Evolutionary conservation across 1,140 invertebrate species (phyloP), one percentile per base, ranked within the genome.

Genomic region (Papilio helenus): DNA sequence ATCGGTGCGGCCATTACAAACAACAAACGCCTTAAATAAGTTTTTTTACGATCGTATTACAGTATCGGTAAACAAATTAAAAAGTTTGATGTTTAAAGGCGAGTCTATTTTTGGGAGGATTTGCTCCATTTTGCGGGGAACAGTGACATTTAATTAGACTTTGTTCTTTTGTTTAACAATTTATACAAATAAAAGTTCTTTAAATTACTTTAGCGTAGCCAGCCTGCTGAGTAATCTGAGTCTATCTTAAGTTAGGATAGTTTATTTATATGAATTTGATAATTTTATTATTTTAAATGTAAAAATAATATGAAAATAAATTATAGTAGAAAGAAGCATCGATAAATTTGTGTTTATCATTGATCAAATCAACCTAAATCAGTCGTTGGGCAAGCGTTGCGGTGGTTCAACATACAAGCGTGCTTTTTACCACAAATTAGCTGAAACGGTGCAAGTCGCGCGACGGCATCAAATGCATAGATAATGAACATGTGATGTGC

Each of bases 101-200:
- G 58, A 29, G 12, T 8, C 26, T 29, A 34, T 29, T 58, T 29
- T 68, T 29, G 23, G 26, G 61, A 68, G 61, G 14, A 68, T 68
- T 16, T 29, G 26, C 23, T 34, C 12, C 12, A 29, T 12, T 14
- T 29, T 61, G 20, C 23, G 14, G 34, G 0, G 10, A 14, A 55
- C 51, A 55, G 5, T 61, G 23, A 61, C 7, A 68, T 68, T 68
- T 29, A 68, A 29, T 68, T 68, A 29, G 10, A 68, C 14, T 14
- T 34, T 68, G 61, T 29, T 65, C 8, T 65, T 68, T 68, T 68
- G 26, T 68, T 68, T 16, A 16, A 68, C 10, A 68, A 68, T 61
- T 61, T 61, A 3, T 61, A 26, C 3, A 61, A 26, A 61, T 12
- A 61, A 55, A 55, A 51, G 5, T 51, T 51, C 4, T 18, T 51